phyloP scores from a whole-genome alignment of 2,888 invertebrate genomes.

The Punctoribates punctum region DNA sequence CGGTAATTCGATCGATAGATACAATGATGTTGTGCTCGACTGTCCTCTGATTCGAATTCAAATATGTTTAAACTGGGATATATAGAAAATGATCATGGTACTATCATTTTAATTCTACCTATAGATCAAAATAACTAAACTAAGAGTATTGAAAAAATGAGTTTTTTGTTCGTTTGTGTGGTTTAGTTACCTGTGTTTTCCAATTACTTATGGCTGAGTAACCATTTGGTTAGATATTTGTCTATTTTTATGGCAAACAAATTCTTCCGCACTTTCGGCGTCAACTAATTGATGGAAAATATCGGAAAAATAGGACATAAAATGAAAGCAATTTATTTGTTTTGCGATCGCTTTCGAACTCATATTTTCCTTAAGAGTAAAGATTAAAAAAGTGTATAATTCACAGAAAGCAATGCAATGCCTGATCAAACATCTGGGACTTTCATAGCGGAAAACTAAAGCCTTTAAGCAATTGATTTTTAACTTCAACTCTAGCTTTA shows the following conservation, averaged over 20 bases:
- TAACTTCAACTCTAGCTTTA: too few species aligned
- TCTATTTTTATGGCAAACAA: conserved; percentile 1
- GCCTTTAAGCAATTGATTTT: background rate
- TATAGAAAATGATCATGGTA: too few species aligned
- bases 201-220: conserved; percentile 2
- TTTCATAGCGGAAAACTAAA: conserved; percentile 24
- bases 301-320: conserved; percentile 5
- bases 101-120: background rate
- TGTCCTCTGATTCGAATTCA: too few species aligned
- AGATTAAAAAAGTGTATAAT: background rate
- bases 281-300: conserved; percentile 14
- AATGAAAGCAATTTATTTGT: conserved; percentile 24
- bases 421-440: conserved; percentile 31
- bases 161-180: background rate
- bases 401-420: background rate
- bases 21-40: background rate
- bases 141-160: too few species aligned
- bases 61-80: too few species aligned
- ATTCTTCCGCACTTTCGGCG: conserved; percentile 14
- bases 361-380: background rate
- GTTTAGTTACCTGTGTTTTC: background rate
- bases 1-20: conserved; percentile 17
- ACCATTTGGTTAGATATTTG: background rate
- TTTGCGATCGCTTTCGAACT: conserved; percentile 25
- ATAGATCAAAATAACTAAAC: background rate